These are phyloP conservation scores for Drosophila infuscata DNA, from an alignment of 2,888 invertebrate genomes.

Conservation along the genomic window DNA sequence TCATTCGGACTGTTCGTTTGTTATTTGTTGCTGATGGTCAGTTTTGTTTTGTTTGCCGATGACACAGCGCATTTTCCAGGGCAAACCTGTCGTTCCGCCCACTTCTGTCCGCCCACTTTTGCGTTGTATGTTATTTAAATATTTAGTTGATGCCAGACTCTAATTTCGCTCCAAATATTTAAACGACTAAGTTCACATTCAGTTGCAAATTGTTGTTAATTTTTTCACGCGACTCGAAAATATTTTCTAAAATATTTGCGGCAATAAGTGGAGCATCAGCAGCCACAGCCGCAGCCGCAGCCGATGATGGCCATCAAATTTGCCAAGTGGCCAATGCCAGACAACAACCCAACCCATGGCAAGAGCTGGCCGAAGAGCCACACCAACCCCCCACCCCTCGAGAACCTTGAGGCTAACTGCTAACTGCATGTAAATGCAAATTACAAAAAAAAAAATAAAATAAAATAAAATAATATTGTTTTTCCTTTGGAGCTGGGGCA, in stretches of 20 bases:
- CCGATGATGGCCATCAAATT: constrained; percentile 21
- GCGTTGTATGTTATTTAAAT: constrained; percentile 38
- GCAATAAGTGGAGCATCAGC: constrained; percentile 62
- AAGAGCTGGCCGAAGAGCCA: constrained; percentile 14
- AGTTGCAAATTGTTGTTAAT: constrained; percentile 70
- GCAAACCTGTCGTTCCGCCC: constrained; percentile 32
- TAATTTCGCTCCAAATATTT: constrained; percentile 8
- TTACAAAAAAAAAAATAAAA: constrained; percentile 12
- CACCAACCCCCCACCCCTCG: constrained; percentile 13
- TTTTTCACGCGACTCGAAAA: constrained; percentile 56
- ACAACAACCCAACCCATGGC: not conserved
- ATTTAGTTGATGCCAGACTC: constrained; percentile 37
- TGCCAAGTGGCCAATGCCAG: constrained; percentile 47
- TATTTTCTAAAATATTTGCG: constrained; percentile 62
- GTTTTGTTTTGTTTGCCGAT: constrained; percentile 72
- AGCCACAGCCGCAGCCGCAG: constrained; percentile 2
- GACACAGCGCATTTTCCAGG: constrained; percentile 70
- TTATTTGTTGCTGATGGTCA: constrained; percentile 69
- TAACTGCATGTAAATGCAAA: constrained; percentile 48
- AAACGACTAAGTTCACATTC: constrained; percentile 39
- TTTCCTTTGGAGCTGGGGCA: constrained; percentile 53
- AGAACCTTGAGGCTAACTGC: constrained; percentile 61
- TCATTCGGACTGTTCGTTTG: constrained; percentile 41
- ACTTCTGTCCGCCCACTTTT: not conserved
- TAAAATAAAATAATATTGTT: constrained; percentile 63